These are phyloP conservation scores for Isurus oxyrinchus DNA, from an alignment of 2,113 vertebrate species.

Conservation along the genomic window DNA sequence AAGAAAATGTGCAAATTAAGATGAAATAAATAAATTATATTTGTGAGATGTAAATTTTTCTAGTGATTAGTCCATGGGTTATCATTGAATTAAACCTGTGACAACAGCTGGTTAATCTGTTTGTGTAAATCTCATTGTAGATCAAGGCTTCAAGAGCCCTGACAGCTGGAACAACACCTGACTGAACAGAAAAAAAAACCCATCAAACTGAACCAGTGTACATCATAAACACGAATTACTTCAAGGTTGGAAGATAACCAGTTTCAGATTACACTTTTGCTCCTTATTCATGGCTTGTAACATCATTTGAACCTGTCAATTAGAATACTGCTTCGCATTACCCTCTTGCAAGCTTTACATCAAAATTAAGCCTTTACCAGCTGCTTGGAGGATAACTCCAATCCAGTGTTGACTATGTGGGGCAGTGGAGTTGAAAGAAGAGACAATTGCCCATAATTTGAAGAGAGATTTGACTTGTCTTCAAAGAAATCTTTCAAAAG, in stretches of 20 bases:
- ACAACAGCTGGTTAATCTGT: neutral
- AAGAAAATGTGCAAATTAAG: neutral
- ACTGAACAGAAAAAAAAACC: neutral
- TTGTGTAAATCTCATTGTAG: neutral
- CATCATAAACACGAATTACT: conserved; percentile 13
- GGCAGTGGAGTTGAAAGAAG: neutral
- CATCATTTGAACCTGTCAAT: neutral
- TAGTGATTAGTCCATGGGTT: neutral
- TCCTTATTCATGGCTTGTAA: neutral
- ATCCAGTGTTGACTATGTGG: neutral
- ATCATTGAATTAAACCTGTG: neutral
- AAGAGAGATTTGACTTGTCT: neutral
- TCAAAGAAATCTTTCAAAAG: neutral
- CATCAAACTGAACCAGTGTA: neutral
- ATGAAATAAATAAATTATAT: neutral
- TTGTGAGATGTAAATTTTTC: neutral
- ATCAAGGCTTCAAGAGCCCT: neutral
- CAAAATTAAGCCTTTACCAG: neutral
- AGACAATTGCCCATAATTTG: neutral
- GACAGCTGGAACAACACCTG: neutral
- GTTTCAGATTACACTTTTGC: neutral
- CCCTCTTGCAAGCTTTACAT: neutral
- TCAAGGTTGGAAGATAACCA: neutral
- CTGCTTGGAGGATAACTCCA: neutral
- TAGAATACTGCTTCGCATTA: neutral